Percentiles rank a stretch among this genome's conserved stretches.
Conservation (phyloP, 2,113 vertebrate genomes). For the Hypocryptadius cinnamomeus region DNA sequence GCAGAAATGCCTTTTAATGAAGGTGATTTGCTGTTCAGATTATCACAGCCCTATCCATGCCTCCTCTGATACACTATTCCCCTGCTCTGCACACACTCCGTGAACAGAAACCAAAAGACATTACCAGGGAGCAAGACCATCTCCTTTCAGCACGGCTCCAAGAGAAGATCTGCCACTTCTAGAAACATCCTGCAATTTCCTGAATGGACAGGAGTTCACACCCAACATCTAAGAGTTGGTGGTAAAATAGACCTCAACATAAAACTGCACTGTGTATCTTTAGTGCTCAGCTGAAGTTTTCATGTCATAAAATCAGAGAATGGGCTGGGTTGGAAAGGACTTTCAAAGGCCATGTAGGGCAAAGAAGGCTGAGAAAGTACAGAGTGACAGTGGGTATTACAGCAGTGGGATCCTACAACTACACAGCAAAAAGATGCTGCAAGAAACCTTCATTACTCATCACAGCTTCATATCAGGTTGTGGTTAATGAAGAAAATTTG, state of each 20-base stretch:
- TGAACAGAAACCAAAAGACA: not conserved
- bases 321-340: not conserved
- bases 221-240: fast-evolving
- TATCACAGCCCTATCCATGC: not conserved
- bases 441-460: not conserved
- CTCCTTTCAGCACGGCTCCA: not conserved
- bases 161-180: not conserved
- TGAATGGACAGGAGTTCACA: not conserved
- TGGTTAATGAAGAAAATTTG: not conserved
- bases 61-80: not conserved
- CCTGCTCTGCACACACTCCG: not conserved
- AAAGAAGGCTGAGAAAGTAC: not conserved
- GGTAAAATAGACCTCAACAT: not conserved
- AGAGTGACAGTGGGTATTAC: no score
- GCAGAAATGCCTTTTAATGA: not conserved
- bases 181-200: not conserved
- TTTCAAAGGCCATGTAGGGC: not conserved
- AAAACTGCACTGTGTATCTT: not conserved
- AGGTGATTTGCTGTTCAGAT: not conserved
- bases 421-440: not conserved
- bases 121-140: not conserved
- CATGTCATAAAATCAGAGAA: not conserved
- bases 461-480: not conserved
- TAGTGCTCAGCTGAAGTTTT: not conserved
- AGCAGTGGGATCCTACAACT: not conserved